Evolutionary conservation across 2,888 invertebrate genomes (phyloP), one percentile per base, ranked within the genome.

Genomic region (Timandra comae): DNA sequence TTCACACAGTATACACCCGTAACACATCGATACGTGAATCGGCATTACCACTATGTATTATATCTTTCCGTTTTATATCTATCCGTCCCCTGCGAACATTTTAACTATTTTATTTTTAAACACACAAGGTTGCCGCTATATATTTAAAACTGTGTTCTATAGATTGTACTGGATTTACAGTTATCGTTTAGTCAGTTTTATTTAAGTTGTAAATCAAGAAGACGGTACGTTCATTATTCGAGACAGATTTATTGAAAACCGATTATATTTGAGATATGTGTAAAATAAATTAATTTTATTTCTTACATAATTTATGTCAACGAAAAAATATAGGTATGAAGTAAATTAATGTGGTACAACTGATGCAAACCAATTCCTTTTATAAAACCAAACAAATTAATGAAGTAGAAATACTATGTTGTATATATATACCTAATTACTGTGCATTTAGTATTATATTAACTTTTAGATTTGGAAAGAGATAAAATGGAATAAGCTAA

Each of bases 71-170:
- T 47, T 56, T 51, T 46, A 39, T 40, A 49, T 48, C 29, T 37
- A 53, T 29, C 39, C 55, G 52, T 56, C 55, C 56, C 49, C 55
- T 49, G 51, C 54, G 42, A 53, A 52, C 53, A 51, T 43, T 52
- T 44, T 20, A 41, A 46, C 47, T 47, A 29, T 43, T 49, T 58
- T 65, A 65, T 64, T 65, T 67, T 65, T 63, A 56, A 50, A 52
- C 48, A 46, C 16, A 16, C 66, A 63, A 65, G 66, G 63, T 57
- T 62, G 49, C 43, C 29, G 35, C 37, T 34, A 43, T 50, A 52
- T 49, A 52, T 56, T 41, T 50, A 41, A 52, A 49, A 56, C 38
- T 35, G 38, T 41, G 39, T 36, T 35, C 30, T 38, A 41, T 37
- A 38, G 32, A 36, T n/a, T n/a, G n/a, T n/a, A n/a, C n/a, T n/a